A percentile compares a stretch with the other conserved stretches of the same genome.
Conservation (phyloP, 2,888 invertebrate genomes). For the Chrysopilus asiliformis region DNA sequence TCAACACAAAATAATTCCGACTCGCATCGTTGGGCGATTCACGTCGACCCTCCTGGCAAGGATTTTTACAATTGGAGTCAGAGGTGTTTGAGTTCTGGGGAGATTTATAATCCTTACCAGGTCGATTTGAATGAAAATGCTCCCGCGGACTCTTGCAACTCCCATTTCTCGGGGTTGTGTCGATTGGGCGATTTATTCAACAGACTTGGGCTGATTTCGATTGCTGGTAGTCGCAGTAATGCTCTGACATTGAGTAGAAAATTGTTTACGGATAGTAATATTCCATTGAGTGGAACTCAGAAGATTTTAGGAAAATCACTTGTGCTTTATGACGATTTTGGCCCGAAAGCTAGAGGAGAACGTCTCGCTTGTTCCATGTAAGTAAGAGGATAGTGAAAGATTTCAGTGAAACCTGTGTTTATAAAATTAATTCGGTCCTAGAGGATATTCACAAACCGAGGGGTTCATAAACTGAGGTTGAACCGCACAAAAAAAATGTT, state of each 20-base stretch:
- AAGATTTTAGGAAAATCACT: slow-evolving; percentile 69
- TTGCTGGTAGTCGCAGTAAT: slow-evolving; percentile 59
- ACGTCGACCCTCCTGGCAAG: slow-evolving; percentile 61
- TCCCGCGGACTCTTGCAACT: slow-evolving; percentile 44
- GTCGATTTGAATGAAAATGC: slow-evolving; percentile 48
- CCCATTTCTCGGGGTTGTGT: slow-evolving; percentile 46
- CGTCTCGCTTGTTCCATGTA: slow-evolving; percentile 77
- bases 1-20: slow-evolving; percentile 58
- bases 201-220: slow-evolving; percentile 53
- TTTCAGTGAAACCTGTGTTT: no score
- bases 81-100: slow-evolving; percentile 67
- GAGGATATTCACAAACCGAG: no score
- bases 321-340: slow-evolving; percentile 76
- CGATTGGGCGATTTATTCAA: slow-evolving; percentile 65
- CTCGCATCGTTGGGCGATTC: slow-evolving; percentile 73
- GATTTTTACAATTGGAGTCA: slow-evolving; percentile 88
- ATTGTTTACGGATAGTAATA: slow-evolving; percentile 62
- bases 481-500: no score
- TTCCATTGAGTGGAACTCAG: slow-evolving; percentile 62
- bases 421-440: no score
- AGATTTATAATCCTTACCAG: slow-evolving; percentile 63
- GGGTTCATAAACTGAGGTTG: no score
- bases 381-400: no score
- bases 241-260: slow-evolving; percentile 52
- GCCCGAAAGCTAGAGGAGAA: slow-evolving; percentile 77